A percentile compares a stretch with the other conserved stretches of the same genome.
phyloP scores from a whole-genome alignment of 2,888 invertebrate genomes.

The Acronicta alni region DNA sequence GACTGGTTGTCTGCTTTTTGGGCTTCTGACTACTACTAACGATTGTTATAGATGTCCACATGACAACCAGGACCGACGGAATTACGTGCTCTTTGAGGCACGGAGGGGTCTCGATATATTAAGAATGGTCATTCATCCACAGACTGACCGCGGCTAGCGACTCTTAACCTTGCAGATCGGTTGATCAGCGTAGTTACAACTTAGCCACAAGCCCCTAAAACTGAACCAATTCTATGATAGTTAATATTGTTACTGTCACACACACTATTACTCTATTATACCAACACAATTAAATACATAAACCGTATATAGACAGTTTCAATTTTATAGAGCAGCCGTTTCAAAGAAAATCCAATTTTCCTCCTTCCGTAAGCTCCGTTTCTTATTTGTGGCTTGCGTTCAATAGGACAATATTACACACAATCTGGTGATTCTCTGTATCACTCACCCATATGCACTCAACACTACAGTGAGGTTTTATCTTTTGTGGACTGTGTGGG shows the following conservation, averaged over 20 bases:
- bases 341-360: constrained; percentile 76
- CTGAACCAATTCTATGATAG: background rate
- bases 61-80: no score
- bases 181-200: no score
- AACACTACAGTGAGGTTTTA: constrained; percentile 31
- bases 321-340: constrained; percentile 61
- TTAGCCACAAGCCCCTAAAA: no score
- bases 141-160: no score
- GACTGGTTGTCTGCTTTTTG: no score
- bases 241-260: background rate
- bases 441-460: constrained; percentile 52
- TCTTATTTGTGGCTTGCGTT: constrained; percentile 73
- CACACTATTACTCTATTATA: constrained; percentile 1
- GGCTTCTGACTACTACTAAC: no score
- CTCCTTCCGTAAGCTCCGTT: constrained; percentile 59
- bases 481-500: constrained; percentile 16
- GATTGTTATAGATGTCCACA: no score
- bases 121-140: no score
- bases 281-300: constrained; percentile 42
- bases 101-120: no score
- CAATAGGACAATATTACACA: constrained; percentile 72
- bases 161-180: no score
- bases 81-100: no score
- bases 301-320: constrained; percentile 50
- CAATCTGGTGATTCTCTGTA: constrained; percentile 62